These are phyloP conservation scores for Neogale vison DNA, from an alignment of 2,113 vertebrate genomes.

Conservation along the genomic window DNA sequence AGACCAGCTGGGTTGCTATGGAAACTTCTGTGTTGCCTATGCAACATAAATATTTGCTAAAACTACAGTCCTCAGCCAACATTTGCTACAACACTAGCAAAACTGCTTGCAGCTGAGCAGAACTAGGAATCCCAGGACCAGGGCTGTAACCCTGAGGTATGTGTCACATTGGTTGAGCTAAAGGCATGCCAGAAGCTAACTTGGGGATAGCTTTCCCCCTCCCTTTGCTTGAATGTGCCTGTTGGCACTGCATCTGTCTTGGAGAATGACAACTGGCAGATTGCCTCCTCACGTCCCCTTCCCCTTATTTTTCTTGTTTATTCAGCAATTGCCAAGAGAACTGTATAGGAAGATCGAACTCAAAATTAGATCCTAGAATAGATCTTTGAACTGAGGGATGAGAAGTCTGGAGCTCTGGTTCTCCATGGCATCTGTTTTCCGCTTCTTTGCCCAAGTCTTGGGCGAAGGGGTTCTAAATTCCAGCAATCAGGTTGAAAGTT, in stretches of 20 bases:
- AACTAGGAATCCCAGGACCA: background rate
- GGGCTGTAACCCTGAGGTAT: background rate
- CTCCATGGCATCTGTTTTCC: background rate
- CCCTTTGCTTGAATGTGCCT: background rate
- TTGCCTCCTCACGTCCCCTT: background rate
- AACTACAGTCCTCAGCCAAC: background rate
- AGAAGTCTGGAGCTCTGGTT: background rate
- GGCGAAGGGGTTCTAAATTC: slow-evolving; percentile 4
- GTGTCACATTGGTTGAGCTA: background rate
- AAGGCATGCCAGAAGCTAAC: slow-evolving; percentile 7
- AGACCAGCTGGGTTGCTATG: slow-evolving; percentile 38
- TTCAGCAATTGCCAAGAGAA: background rate
- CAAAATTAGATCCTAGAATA: slow-evolving; percentile 36
- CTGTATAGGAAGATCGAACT: background rate
- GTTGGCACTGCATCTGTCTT: slow-evolving; percentile 16
- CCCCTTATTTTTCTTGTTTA: slow-evolving; percentile 32
- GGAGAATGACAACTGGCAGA: background rate
- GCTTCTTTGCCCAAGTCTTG: background rate
- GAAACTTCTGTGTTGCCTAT: slow-evolving; percentile 14
- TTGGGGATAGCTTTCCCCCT: background rate
- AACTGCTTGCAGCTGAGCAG: background rate
- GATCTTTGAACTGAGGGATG: background rate
- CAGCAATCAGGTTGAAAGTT: background rate
- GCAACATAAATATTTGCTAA: slow-evolving; percentile 51
- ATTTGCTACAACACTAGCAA: background rate